Evolutionary conservation across 64 coral and sea anemone genomes (phyloP).

Genomic region (Stylophora pistillata): DNA sequence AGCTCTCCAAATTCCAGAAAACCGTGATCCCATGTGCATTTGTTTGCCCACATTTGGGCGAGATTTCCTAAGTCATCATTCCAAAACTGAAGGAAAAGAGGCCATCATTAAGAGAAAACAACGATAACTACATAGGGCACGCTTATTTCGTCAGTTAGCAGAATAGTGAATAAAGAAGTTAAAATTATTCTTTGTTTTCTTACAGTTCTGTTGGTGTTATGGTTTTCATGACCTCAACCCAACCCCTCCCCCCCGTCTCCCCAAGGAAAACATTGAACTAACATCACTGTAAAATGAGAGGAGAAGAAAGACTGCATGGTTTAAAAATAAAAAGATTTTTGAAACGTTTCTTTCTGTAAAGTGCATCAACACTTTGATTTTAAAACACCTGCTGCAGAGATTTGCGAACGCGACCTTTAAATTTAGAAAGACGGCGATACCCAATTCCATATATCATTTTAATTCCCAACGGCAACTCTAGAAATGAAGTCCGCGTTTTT

Average conservation of each 20-base stretch:
- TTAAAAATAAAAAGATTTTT: too few relatives aligned
- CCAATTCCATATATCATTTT: background rate
- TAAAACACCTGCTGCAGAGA: background rate
- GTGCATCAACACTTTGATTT: background rate
- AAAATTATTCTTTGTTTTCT: too few relatives aligned
- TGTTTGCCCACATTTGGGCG: constrained; percentile 81
- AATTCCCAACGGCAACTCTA: background rate
- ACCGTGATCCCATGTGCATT: constrained; percentile 60
- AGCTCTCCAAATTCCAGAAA: constrained; percentile 58
- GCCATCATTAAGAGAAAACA: background rate
- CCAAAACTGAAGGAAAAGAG: constrained; percentile 29
- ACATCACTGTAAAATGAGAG: too few relatives aligned
- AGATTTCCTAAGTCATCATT: constrained; percentile 69
- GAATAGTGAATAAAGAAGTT: too few relatives aligned
- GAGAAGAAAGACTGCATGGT: too few relatives aligned
- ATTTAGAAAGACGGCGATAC: background rate
- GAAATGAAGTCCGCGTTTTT: background rate
- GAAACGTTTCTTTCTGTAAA: background rate
- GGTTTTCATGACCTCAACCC: too few relatives aligned
- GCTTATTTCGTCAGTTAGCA: too few relatives aligned
- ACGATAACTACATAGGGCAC: too few relatives aligned
- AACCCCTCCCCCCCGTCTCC: too few relatives aligned
- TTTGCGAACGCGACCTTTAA: background rate
- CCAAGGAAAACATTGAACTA: too few relatives aligned
- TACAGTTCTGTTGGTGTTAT: too few relatives aligned